Evolutionary conservation across 2,888 invertebrate genomes (phyloP), one percentile per base, ranked within the genome.

Genomic region (Drosophila engyochracea): DNA sequence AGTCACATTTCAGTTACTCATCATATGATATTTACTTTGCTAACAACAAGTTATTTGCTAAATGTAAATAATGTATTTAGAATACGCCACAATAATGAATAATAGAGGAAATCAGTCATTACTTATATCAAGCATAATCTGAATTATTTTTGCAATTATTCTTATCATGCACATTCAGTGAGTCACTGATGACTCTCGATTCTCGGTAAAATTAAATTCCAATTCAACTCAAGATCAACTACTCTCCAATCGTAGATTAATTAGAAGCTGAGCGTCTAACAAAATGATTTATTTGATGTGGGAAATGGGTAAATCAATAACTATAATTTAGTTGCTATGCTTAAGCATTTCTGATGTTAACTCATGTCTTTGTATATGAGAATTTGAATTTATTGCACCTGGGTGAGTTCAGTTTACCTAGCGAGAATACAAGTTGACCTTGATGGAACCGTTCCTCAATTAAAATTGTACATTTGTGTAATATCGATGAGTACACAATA

Each of bases 371-470:
- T 25, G 25, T 4, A 1, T 16, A 47, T 14, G 7, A 22, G 12
- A 47, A 47, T 9, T 25, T n/a, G 0, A 6, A 57, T 39, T 9
- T n/a, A 7, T 57, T 2, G 28, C 39, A 39, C n/a, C 39, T 57
- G 47, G 16, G 16, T 2, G 25, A 4, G 2, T 25, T 47, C 16
- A 9, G 47, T 28, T 35, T 28, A 9, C n/a, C 4, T 16, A 9
- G 37, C 25, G 3, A 28, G 51, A 3, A 1, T 5, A 14, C 37
- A 39, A n/a, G 28, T 60, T 81, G 86, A 83, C 83, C 74, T 74
- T 39, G 10, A 25, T 6, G 22, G 14, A n/a, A 31, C 10, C 14
- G n/a, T 37, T n/a, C 47, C 22, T n/a, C 62, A 55, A 55, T 70
- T 55, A 59, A 68, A 41, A 52, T 33, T 22, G 0, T 44, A 41